Percentiles rank a stretch among this genome's conserved stretches.
Conservation (phyloP, 2,888 invertebrate species). For the Polyploca ridens region DNA sequence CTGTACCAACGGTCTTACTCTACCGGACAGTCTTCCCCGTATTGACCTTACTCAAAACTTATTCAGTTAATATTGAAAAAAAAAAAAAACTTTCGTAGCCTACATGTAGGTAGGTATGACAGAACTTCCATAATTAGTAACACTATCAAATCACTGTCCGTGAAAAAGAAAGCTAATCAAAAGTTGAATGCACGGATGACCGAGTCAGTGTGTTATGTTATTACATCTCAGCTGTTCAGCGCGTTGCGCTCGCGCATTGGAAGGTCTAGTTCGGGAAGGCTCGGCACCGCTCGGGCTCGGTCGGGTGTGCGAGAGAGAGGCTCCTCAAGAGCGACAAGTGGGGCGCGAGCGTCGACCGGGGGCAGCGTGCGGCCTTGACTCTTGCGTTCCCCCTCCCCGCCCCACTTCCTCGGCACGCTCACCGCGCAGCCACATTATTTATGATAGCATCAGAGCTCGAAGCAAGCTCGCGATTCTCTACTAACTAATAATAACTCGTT, state of each 20-base stretch:
- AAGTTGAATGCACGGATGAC: conserved; percentile 85
- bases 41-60: too few relatives aligned
- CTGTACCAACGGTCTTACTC: too few relatives aligned
- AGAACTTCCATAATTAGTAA: conserved; percentile 34
- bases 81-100: background rate
- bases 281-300: conserved; percentile 61
- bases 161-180: conserved; percentile 83
- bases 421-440: conserved; percentile 81
- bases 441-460: conserved; percentile 81
- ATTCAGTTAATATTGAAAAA: too few relatives aligned
- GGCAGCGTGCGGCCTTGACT: conserved; percentile 91
- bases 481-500: conserved; percentile 82
- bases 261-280: conserved; percentile 81
- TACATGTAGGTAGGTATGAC: conserved; percentile 12
- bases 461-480: conserved; percentile 80
- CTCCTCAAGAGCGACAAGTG: conserved; percentile 71
- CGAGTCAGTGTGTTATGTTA: conserved; percentile 85
- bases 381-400: conserved; percentile 64
- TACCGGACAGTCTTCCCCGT: too few relatives aligned
- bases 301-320: conserved; percentile 71
- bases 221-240: conserved; percentile 82
- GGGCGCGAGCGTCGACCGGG: conserved; percentile 90
- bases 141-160: conserved; percentile 64
- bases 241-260: conserved; percentile 79
- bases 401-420: conserved; percentile 61